phyloP scores from a whole-genome alignment of 2,888 invertebrate genomes.

The Ptycholaimellus sp. region DNA sequence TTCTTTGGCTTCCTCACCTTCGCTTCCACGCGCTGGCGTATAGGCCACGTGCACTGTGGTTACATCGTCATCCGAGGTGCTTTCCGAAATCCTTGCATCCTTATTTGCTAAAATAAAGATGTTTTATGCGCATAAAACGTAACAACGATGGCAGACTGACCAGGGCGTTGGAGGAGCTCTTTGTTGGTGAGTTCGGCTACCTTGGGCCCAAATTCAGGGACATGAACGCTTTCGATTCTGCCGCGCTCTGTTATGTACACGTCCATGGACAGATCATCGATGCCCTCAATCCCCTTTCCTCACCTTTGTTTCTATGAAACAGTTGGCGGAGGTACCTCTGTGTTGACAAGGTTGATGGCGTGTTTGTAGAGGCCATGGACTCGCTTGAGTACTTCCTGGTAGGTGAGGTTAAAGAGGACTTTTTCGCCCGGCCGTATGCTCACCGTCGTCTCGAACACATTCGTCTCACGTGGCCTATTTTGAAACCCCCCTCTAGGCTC shows the following conservation, averaged over 20 bases:
- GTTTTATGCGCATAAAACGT: no score
- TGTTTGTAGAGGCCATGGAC: constrained; percentile 43
- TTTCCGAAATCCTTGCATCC: no score
- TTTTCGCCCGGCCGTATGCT: constrained; percentile 13
- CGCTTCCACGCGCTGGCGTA: no score
- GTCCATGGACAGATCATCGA: not conserved
- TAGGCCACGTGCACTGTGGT: no score
- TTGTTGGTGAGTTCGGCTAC: not conserved
- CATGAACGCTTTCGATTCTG: not conserved
- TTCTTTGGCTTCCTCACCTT: no score
- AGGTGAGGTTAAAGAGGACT: constrained; percentile 44
- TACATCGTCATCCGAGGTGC: no score
- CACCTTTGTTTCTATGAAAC: no score
- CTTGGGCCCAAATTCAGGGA: not conserved
- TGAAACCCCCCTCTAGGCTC: no score
- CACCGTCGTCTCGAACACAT: constrained; percentile 6
- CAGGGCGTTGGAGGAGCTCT: not conserved
- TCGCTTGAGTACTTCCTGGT: constrained; percentile 44
- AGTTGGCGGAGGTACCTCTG: no score
- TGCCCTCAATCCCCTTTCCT: no score
- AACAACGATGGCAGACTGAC: no score
- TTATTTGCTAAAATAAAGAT: no score
- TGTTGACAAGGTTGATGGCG: constrained; percentile 43
- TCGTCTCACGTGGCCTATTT: constrained; percentile 3
- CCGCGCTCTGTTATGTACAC: not conserved